Base-by-base conservation (phyloP, 2,797 vertebrate species). In the Etheostoma nigrum region DNA sequence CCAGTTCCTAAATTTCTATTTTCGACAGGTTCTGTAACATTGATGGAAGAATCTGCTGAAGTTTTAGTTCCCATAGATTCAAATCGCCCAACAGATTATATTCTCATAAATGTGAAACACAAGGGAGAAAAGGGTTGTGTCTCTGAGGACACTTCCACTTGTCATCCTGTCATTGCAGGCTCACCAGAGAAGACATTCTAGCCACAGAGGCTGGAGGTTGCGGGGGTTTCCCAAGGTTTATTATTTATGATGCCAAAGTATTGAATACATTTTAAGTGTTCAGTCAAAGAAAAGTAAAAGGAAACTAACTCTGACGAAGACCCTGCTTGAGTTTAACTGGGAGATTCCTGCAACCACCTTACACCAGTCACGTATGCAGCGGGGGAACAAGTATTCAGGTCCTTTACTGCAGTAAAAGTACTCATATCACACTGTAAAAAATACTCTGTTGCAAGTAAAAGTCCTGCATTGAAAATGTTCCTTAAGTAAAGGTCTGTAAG, bases 51-150 rank as follows among this genome's bases (percentile, higher is more conserved):
- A 76, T 64, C 33, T 77, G 86, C 63, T 64, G 49, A 72, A 75
- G 59, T 52, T 80, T 72, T 62, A 69, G 77, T 92, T 93, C 91
- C 84, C 91, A 92, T 47, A 76, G 66, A 75, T 74, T 33, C 12
- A 75, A 84, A 84, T 44, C 76, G 53, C 55, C 73, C 62, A 3
- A 48, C 4, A 15, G 15, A 74, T 74, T 4, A 54, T 3, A 6
- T 69, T 90, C 73, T 86, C 84, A 89, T 89, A 80, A 81, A 78
- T 71, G 45, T 1, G n/a, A 47, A 62, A 45, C 83, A 77, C 80
- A 4, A 48, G 79, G 81, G 86, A 85, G 21, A 58, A 58, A 44
- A 25, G 0, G 4, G 52, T 72, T 27, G 19, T 8, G 40, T 52
- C 66, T 16, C 5, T 40, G 64, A 16, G 15, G 67, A 71, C 33